phyloP scores from a whole-genome alignment of 2,888 invertebrate species.

The Hirtodrosophila histrioides region DNA sequence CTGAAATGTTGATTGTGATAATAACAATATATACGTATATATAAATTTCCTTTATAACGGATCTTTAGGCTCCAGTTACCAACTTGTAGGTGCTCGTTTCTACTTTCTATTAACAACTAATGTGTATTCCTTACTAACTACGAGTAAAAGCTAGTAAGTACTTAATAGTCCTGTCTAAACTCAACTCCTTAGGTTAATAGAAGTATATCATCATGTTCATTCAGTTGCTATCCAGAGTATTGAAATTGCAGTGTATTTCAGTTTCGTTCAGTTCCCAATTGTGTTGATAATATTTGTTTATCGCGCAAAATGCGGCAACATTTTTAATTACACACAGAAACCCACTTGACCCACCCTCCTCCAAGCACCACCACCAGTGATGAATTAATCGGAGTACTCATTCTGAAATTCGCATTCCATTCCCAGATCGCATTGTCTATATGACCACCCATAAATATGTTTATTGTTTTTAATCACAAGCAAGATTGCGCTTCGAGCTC shows the following conservation, averaged over 20 bases:
- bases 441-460: conserved; percentile 56
- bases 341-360: conserved; percentile 20
- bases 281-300: conserved; percentile 28
- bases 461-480: conserved; percentile 61
- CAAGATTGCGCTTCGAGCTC: conserved; percentile 30
- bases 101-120: too few species aligned
- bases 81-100: too few species aligned
- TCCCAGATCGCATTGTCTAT: conserved; percentile 53
- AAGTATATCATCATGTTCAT: too few species aligned
- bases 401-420: conserved; percentile 40
- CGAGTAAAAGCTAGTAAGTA: too few species aligned
- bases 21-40: too few species aligned
- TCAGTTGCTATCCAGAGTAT: too few species aligned
- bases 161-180: too few species aligned
- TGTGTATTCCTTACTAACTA: too few species aligned
- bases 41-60: too few species aligned
- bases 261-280: conserved; percentile 9
- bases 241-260: neutral
- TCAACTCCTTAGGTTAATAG: too few species aligned
- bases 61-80: too few species aligned
- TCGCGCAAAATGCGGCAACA: conserved; percentile 38
- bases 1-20: too few species aligned
- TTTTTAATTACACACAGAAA: conserved; percentile 43
- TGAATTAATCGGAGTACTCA: conserved; percentile 3
- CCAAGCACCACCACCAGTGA: neutral